A percentile compares a stretch with the other conserved stretches of the same genome.
phyloP scores from a whole-genome alignment of 1,140 invertebrate species.

The Achatina immaculata region DNA sequence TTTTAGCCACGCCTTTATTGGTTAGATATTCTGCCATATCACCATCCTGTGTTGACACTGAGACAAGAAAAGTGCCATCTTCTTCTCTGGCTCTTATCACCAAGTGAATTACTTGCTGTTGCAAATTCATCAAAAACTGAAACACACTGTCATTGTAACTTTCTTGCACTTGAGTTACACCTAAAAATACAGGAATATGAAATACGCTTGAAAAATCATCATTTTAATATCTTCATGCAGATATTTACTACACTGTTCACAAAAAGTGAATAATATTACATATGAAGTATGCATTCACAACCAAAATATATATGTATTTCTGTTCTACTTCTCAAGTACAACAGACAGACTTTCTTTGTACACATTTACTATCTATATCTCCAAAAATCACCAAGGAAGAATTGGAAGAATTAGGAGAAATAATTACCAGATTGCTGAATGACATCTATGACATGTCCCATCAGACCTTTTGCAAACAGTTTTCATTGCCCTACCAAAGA shows the following conservation, averaged over 20 bases:
- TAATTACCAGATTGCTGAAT: too few species aligned
- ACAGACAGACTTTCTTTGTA: too few species aligned
- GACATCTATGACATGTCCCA: too few species aligned
- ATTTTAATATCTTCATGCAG: background rate
- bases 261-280: background rate
- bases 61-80: conserved; percentile 9
- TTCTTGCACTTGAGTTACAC: conserved; percentile 1
- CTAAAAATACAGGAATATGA: background rate
- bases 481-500: too few species aligned
- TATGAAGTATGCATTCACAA: too few species aligned
- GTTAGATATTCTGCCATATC: conserved; percentile 19
- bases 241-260: background rate
- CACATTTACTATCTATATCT: too few species aligned
- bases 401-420: too few species aligned
- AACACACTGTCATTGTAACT: background rate
- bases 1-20: background rate
- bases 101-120: background rate
- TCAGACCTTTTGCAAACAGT: too few species aligned
- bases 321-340: too few species aligned
- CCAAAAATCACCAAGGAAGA: too few species aligned
- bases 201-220: background rate
- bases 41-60: background rate
- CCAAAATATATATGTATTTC: too few species aligned
- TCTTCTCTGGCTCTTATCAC: background rate
- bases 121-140: background rate